Base-by-base conservation (phyloP, 2,113 vertebrate species). In the Morphnarchus princeps region DNA sequence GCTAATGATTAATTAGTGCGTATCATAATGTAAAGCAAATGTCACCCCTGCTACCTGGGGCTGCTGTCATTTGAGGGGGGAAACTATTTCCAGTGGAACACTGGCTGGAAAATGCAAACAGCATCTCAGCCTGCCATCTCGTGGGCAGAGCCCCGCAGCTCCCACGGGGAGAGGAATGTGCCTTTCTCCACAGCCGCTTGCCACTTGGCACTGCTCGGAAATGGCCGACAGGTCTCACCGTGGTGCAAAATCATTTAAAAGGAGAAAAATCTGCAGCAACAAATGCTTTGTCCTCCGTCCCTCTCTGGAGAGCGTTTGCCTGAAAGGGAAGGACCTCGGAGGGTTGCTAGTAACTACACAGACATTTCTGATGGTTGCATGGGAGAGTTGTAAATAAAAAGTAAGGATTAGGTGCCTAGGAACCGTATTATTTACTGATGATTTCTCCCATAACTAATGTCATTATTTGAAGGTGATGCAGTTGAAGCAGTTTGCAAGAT, bases 1-100 rank as follows among this genome's bases (percentile, higher is more conserved):
- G 92, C 99, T 99, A 99, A 99, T 99, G 99, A 99, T 99, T 99
- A 99, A 99, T 99, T 99, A 99, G 99, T 97, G 98, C 98, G 98
- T 99, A 99, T 99, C 98, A 98, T 99, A 99, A 99, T 99, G 98
- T 99, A 99, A 99, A 98, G 99, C 99, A 99, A 99, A 99, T 99
- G 99, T 99, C 99, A 99, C 98, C 98, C 98, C 89, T 98, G 99
- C 99, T 99, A 99, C 98, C 98, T 98, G 98, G 98, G 98, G 98
- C 98, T 98, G 98, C 98, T 98, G 98, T 98, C 98, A 97, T 98
- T 98, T 97, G 98, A 97, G 96, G 98, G 95, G 97, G 96, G 97
- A 96, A 87, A 82, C 97, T 94, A 10, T 95, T 98, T 98, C 96
- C 98, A 96, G 97, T 98, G 86, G 97, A 97, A 93, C 50, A 22